phyloP scores from a whole-genome alignment of 2,888 invertebrate species.

The Caprella mutica region DNA sequence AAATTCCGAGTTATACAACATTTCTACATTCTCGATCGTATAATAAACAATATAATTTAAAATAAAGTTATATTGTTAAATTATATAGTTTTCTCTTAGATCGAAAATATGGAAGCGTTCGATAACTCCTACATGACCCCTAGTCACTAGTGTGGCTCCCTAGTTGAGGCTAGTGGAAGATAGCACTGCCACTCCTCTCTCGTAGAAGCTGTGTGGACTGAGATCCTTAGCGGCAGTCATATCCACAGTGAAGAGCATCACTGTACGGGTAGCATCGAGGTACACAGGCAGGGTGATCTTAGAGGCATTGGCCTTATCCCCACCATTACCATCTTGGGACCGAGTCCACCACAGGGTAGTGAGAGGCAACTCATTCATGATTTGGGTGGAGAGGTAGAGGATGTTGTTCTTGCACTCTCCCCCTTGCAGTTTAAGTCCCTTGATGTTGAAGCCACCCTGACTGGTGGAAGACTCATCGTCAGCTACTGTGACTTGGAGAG shows the following conservation, averaged over 20 bases:
- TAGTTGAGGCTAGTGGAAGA: constrained; percentile 82
- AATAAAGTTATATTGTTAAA: too few relatives aligned
- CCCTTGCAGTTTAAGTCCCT: constrained; percentile 87
- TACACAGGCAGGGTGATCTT: constrained; percentile 89
- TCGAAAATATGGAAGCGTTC: too few relatives aligned
- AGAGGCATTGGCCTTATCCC: constrained; percentile 38
- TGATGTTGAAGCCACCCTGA: constrained; percentile 36
- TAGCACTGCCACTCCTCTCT: constrained; percentile 91
- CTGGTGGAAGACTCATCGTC: constrained; percentile 44
- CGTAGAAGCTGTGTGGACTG: constrained; percentile 92
- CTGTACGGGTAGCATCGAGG: constrained; percentile 87
- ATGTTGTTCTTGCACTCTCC: constrained; percentile 86
- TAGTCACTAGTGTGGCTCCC: not conserved
- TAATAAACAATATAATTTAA: too few relatives aligned
- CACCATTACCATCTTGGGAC: constrained; percentile 39
- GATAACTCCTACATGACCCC: too few relatives aligned
- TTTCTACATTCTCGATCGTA: too few relatives aligned
- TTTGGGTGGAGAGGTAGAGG: constrained; percentile 79
- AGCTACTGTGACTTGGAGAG: constrained; percentile 63
- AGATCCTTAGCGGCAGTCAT: constrained; percentile 81
- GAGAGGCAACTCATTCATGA: constrained; percentile 83
- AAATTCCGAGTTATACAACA: too few relatives aligned
- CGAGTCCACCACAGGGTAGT: constrained; percentile 83
- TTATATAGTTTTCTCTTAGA: too few relatives aligned
- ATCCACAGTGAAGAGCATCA: constrained; percentile 88